These are phyloP conservation scores for Mormyrus hasselquistii DNA, from an alignment of 2,797 vertebrate species.

Conservation along the genomic window DNA sequence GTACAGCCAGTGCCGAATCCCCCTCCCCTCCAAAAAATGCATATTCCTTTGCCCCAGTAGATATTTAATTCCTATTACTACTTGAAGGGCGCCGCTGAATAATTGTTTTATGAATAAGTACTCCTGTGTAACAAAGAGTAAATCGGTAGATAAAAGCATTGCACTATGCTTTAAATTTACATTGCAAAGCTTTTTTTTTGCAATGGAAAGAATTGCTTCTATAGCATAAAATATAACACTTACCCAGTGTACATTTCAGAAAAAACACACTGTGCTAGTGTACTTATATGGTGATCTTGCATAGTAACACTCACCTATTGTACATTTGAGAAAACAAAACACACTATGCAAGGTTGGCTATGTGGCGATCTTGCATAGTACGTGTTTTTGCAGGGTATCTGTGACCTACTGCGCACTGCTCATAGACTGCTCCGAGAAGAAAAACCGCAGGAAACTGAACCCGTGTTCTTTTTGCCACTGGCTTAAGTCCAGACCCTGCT, in stretches of 20 bases:
- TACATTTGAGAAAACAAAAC: neutral
- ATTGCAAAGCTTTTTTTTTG: neutral
- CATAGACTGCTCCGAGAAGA: neutral
- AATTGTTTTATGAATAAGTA: neutral
- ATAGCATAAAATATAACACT: neutral
- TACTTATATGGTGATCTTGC: neutral
- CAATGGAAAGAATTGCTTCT: neutral
- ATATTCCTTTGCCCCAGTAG: neutral
- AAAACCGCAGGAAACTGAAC: neutral
- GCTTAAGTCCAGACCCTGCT: neutral
- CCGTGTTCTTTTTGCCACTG: neutral
- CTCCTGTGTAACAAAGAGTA: neutral
- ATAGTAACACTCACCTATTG: neutral
- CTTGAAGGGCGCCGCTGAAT: neutral
- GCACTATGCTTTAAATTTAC: neutral
- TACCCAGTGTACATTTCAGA: neutral
- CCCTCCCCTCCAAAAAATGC: neutral
- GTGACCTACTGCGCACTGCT: neutral
- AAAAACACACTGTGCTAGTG: neutral
- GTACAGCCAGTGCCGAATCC: neutral
- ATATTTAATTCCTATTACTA: neutral
- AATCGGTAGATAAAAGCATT: neutral
- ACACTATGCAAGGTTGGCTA: neutral
- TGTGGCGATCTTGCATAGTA: neutral
- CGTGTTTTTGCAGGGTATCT: neutral